phyloP scores from a whole-genome alignment of 1,140 invertebrate species.

The Vanessa atalanta region DNA sequence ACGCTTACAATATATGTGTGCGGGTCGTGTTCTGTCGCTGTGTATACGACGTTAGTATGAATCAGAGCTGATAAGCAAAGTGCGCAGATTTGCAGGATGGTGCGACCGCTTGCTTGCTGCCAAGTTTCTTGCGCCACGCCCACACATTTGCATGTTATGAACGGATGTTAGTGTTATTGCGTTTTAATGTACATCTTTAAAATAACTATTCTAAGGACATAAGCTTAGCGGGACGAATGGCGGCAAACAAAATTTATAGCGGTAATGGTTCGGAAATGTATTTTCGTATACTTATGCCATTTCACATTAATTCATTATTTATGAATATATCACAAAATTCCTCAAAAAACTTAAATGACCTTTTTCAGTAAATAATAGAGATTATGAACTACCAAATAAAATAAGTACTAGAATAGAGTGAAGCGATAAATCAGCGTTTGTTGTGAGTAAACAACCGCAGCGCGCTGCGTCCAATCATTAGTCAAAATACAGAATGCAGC shows the following conservation, averaged over 20 bases:
- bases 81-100: conserved; percentile 71
- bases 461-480: conserved; percentile 66
- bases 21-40: conserved; percentile 41
- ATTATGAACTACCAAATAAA: conserved; percentile 52
- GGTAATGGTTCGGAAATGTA: too few species aligned
- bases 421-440: conserved; percentile 71
- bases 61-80: conserved; percentile 75
- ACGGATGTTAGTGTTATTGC: conserved; percentile 52
- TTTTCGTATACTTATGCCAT: too few species aligned
- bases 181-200: conserved; percentile 52
- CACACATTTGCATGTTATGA: conserved; percentile 70
- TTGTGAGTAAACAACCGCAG: conserved; percentile 67
- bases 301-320: conserved; percentile 17
- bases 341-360: conserved; percentile 4
- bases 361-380: conserved; percentile 41
- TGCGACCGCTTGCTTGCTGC: conserved; percentile 59
- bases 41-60: conserved; percentile 65
- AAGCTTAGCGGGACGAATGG: too few species aligned
- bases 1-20: conserved; percentile 43
- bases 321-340: conserved; percentile 23
- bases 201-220: conserved; percentile 21
- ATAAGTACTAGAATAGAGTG: conserved; percentile 36
- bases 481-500: conserved; percentile 73
- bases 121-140: conserved; percentile 69
- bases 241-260: too few species aligned